Evolutionary conservation across 2,888 invertebrate species (phyloP).

Genomic region (Agrypnus murinus): DNA sequence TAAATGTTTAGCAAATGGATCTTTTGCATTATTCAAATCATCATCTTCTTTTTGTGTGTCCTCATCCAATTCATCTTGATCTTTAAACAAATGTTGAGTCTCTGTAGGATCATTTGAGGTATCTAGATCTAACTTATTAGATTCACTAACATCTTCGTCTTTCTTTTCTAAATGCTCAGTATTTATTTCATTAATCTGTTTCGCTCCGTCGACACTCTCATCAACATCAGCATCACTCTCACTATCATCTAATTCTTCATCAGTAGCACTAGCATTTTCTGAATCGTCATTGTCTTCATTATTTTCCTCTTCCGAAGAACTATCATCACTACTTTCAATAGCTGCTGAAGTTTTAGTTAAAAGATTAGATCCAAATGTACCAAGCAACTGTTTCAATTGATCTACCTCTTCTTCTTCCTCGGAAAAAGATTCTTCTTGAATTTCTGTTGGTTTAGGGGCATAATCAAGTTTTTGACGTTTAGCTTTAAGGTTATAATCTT

Average conservation of each 20-base stretch:
- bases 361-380: constrained; percentile 58
- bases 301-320: constrained; percentile 56
- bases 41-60: constrained; percentile 63
- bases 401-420: constrained; percentile 58
- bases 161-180: constrained; percentile 39
- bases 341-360: constrained; percentile 59
- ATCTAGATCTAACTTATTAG: constrained; percentile 39
- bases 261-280: constrained; percentile 42
- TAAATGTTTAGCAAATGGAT: constrained; percentile 83
- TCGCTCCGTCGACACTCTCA: too few relatives aligned
- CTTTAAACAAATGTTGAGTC: constrained; percentile 5
- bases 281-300: constrained; percentile 59
- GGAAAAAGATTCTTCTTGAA: constrained; percentile 49
- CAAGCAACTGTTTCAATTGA: constrained; percentile 59
- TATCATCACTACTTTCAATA: constrained; percentile 68
- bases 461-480: constrained; percentile 41
- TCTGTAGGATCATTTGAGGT: not conserved
- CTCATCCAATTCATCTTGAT: constrained; percentile 54
- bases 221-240: constrained; percentile 61
- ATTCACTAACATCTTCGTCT: constrained; percentile 22
- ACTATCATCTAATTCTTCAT: constrained; percentile 56
- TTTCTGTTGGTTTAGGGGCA: not conserved
- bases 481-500: constrained; percentile 18
- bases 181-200: constrained; percentile 51
- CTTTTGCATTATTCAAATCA: constrained; percentile 68